These are phyloP conservation scores for Gnathonemus echidnorhynchus DNA, from an alignment of 2,113 vertebrate genomes.

Conservation along the genomic window DNA sequence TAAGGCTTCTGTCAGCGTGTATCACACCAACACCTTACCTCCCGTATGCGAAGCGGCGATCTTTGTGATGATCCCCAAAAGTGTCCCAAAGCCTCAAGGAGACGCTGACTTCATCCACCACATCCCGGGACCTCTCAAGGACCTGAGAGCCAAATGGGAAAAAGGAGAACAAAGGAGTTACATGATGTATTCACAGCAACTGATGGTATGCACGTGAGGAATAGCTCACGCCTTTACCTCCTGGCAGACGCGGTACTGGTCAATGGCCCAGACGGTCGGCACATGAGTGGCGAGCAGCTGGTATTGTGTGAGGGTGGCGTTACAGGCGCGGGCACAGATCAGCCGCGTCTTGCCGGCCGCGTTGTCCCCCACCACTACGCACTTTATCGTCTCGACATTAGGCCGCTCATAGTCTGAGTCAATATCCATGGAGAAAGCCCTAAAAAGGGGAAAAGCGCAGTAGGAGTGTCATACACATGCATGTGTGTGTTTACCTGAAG, in stretches of 20 bases:
- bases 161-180: neutral
- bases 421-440: conserved; percentile 76
- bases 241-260: conserved; percentile 83
- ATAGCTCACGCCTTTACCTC: conserved; percentile 57
- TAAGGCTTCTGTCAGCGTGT: neutral
- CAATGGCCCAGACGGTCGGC: conserved; percentile 84
- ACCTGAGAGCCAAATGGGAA: conserved; percentile 47
- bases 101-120: conserved; percentile 75
- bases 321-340: conserved; percentile 82
- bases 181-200: neutral
- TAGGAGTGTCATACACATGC: conserved; percentile 7
- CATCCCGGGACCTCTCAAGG: conserved; percentile 72
- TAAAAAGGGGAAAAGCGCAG: conserved; percentile 20
- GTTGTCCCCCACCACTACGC: conserved; percentile 84
- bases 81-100: conserved; percentile 76
- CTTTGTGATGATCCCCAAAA: conserved; percentile 80
- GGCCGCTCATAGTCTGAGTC: conserved; percentile 85
- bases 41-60: conserved; percentile 73
- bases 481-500: neutral
- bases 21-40: conserved; percentile 49
- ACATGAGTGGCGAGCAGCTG: conserved; percentile 83
- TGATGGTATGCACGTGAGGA: neutral
- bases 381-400: conserved; percentile 87
- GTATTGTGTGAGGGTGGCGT: conserved; percentile 85
- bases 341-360: conserved; percentile 81